Base-by-base conservation (phyloP, 1,140 invertebrate species). In the Drosophila persimilis region DNA sequence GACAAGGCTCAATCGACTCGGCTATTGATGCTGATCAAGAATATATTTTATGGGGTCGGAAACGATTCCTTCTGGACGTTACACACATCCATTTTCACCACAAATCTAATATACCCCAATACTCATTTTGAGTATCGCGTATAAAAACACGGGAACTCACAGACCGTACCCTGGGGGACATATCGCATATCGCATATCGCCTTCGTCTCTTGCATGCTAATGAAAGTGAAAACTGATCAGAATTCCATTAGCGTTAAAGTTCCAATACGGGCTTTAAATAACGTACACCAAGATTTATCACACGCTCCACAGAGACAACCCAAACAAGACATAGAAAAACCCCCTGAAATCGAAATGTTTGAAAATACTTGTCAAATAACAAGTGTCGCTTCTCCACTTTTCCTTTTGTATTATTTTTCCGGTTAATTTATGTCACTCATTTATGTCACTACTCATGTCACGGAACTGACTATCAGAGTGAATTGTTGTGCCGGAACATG, bases 221-320 rank as follows among this genome's bases (percentile, higher is more conserved):
- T 88, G 81, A 71, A 86, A 88, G 77, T 81, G 83, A 86, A 74
- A 86, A 88, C 83, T 81, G 83, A 86, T 86, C 81, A 60, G 77
- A 72, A 59, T 71, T 64, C 69, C 81, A 85, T 77, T 77, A 77
- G 64, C 56, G 50, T 70, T 60, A 81, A 78, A 81, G 81, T 73
- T 78, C 83, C 78, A 85, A 86, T 69, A 75, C 56, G 64, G 62
- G 73, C 77, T 81, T 81, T 85, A 85, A 35, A 48, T 60, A 64
- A 81, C 66, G 58, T 74, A 61, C 57, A 72, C 61, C 62, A 77
- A 71, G 81, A 85, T 85, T 85, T 85, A 86, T 85, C 61, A 63
- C 62, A 62, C 45, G 65, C 60, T 64, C 54, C 47, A 31, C 3
- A 17, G 46, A 26, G 24, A 4, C 24, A 26, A 4, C 24, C 24